phyloP scores from a whole-genome alignment of 2,888 invertebrate species.

The Melanargia galathea region DNA sequence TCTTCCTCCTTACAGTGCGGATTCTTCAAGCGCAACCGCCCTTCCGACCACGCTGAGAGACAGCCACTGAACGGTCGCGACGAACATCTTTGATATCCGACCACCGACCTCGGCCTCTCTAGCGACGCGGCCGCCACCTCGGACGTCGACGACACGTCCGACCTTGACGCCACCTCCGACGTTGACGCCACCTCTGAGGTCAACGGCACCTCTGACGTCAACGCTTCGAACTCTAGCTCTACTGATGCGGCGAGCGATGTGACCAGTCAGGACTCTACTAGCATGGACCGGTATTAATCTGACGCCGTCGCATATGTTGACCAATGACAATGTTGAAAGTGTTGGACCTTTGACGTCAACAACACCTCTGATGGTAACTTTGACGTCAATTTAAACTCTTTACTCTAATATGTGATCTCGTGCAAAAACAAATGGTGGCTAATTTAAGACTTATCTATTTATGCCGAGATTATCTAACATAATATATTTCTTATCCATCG shows the following conservation, averaged over 20 bases:
- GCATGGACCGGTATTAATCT: slow-evolving; percentile 68
- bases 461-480: neutral
- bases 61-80: slow-evolving; percentile 92
- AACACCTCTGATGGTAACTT: neutral
- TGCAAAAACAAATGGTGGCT: neutral
- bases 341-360: neutral
- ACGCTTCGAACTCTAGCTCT: slow-evolving; percentile 51
- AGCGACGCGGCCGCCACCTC: slow-evolving; percentile 56
- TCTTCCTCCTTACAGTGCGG: slow-evolving; percentile 85
- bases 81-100: slow-evolving; percentile 86
- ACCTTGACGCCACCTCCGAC: slow-evolving; percentile 49
- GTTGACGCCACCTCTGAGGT: slow-evolving; percentile 50
- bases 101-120: slow-evolving; percentile 58
- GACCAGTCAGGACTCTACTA: slow-evolving; percentile 73
- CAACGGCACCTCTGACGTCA: slow-evolving; percentile 48
- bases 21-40: slow-evolving; percentile 95
- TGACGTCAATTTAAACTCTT: neutral
- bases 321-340: too few species aligned
- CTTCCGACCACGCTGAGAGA: slow-evolving; percentile 90
- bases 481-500: too few species aligned
- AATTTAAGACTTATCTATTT: neutral
- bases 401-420: neutral
- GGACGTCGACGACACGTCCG: slow-evolving; percentile 49
- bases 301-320: neutral
- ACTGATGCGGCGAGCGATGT: slow-evolving; percentile 77